A percentile compares a stretch with the other conserved stretches of the same genome.
phyloP scores from a whole-genome alignment of 2,888 invertebrate species.

The Plebejus anna region DNA sequence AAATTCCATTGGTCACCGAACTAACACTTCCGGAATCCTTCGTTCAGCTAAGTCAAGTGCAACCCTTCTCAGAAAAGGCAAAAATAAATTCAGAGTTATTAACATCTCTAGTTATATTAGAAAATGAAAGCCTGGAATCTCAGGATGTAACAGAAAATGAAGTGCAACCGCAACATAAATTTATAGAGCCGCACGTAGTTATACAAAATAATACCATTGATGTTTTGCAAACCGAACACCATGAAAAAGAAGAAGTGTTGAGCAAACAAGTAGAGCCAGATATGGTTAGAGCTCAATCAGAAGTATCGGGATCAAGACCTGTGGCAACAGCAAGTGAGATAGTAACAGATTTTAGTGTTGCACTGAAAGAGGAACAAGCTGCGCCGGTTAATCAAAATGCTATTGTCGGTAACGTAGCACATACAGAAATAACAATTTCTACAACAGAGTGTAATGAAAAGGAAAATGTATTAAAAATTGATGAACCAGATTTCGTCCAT shows the following conservation, averaged over 20 bases:
- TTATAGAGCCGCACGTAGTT: constrained; percentile 52
- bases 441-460: constrained; percentile 79
- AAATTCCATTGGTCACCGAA: constrained; percentile 72
- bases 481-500: constrained; percentile 43
- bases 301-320: constrained; percentile 62
- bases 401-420: constrained; percentile 69
- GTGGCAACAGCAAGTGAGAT: constrained; percentile 77
- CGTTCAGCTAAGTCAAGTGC: constrained; percentile 48
- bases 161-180: constrained; percentile 49
- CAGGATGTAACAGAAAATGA: constrained; percentile 54
- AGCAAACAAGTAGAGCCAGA: constrained; percentile 40
- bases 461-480: constrained; percentile 60
- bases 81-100: constrained; percentile 52
- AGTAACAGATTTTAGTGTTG: constrained; percentile 61
- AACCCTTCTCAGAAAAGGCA: constrained; percentile 57
- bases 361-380: constrained; percentile 44
- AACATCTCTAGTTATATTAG: constrained; percentile 58
- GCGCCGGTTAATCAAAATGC: constrained; percentile 59
- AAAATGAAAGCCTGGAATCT: constrained; percentile 66
- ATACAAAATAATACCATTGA: constrained; percentile 50
- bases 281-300: constrained; percentile 57
- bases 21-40: constrained; percentile 58
- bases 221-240: constrained; percentile 57
- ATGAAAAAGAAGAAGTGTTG: constrained; percentile 64
- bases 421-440: constrained; percentile 75